These are phyloP conservation scores for Phymanthus crucifer DNA, from an alignment of 92 coral and sea anemone species.

Conservation along the genomic window DNA sequence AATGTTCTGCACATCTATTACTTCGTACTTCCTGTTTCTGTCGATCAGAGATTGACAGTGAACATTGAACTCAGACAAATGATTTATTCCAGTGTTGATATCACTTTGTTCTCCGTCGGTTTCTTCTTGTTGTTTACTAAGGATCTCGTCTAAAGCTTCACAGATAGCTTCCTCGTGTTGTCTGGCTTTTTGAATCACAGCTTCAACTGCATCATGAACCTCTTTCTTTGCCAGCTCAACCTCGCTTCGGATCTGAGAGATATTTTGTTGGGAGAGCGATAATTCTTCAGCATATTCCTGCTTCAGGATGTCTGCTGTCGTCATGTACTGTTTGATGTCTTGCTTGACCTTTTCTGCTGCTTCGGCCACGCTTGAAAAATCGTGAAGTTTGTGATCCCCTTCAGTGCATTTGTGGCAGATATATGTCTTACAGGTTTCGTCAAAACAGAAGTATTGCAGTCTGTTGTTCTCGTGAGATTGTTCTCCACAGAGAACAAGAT, in stretches of 20 bases:
- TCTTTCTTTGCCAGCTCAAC: slow-evolving; percentile 7
- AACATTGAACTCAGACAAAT: not conserved
- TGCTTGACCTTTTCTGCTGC: slow-evolving; percentile 6
- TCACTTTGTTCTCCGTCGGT: slow-evolving; percentile 10
- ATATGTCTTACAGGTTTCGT: not conserved
- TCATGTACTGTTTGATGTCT: not conserved
- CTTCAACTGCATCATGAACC: slow-evolving; percentile 9
- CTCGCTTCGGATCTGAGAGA: not conserved
- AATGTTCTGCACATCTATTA: not conserved
- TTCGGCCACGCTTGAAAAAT: not conserved
- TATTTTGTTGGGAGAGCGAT: not conserved
- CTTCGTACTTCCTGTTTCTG: not conserved
- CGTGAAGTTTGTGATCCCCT: not conserved
- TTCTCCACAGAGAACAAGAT: not conserved
- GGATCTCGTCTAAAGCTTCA: not conserved
- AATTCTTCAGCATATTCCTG: not conserved
- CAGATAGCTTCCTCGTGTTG: not conserved
- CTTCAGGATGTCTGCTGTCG: not conserved
- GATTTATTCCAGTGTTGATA: not conserved
- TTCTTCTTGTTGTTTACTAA: not conserved
- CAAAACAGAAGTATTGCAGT: slow-evolving; percentile 8
- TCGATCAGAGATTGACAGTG: not conserved
- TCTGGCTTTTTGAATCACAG: not conserved
- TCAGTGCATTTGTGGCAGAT: not conserved
- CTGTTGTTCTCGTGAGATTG: slow-evolving; percentile 12